Conservation (phyloP, 2,113 vertebrate genomes). For the Heterochromis multidens region DNA sequence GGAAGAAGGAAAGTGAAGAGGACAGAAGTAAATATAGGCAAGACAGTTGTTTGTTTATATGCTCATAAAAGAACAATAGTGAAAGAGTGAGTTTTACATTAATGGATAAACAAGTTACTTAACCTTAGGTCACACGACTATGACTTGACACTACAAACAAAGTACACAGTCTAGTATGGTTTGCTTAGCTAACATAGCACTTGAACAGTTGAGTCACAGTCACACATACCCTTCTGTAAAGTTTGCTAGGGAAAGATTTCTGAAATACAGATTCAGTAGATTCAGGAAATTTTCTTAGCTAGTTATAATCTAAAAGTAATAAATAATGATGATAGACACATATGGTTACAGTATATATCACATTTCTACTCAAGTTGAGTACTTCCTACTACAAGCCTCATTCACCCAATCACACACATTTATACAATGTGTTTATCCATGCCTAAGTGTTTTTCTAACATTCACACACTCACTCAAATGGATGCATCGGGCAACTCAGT, state of each 20-base stretch:
- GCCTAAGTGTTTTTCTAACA: too few relatives aligned
- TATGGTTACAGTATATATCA: neutral
- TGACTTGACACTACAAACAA: neutral
- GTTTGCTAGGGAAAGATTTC: rapidly evolving
- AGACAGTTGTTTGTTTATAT: neutral
- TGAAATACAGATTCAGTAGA: neutral
- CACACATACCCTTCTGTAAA: neutral
- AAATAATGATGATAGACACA: neutral
- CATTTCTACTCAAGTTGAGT: too few relatives aligned
- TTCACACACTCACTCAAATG: too few relatives aligned
- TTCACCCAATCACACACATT: too few relatives aligned
- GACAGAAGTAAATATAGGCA: neutral
- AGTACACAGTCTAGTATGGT: neutral
- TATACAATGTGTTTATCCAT: too few relatives aligned
- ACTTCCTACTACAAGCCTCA: too few relatives aligned
- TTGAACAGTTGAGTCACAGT: neutral
- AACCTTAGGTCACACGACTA: neutral
- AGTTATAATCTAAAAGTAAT: neutral
- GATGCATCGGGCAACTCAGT: too few relatives aligned
- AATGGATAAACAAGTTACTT: neutral
- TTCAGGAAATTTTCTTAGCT: rapidly evolving
- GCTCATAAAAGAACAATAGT: neutral
- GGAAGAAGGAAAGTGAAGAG: conserved; percentile 16
- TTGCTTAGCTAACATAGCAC: neutral
- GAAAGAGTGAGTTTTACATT: neutral